Evolutionary conservation across 1,140 invertebrate genomes (phyloP), one percentile per base, ranked within the genome.

Genomic region (Triops cancriformis): DNA sequence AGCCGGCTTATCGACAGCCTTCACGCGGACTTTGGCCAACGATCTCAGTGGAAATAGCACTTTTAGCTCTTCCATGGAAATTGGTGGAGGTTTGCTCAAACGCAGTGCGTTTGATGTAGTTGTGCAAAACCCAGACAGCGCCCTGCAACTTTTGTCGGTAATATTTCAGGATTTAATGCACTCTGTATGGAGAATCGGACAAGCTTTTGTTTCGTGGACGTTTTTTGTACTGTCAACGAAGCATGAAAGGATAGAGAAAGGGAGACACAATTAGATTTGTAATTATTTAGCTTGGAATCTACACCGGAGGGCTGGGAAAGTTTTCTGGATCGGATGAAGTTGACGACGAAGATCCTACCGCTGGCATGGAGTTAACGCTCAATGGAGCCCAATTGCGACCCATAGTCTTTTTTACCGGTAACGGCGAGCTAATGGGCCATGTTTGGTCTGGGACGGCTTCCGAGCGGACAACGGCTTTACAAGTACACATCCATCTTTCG

Each of bases 371-470:
- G 82, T 86, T 96, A 1, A 89, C 89, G 1, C 85, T 96, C 1
- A 85, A 94, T 73, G 93, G 91, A 23, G 90, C 93, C 0, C 88
- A 93, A 78, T 84, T 96, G 11, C 85, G 94, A 74, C 94, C 94
- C 0, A 92, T 95, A 79, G 87, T 92, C 18, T 96, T 97, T 82
- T 97, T 97, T 84, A 88, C 86, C 2, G 93, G 94, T 0, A 91
- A 94, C 81, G 88, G 90, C 0, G 93, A 95, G 82, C 85, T 97
- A 0, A 95, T 96, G 94, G 89, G 93, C 0, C 93, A 95, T 80
- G 91, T 96, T 5, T 96, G 94, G 93, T 78, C 77, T 27, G 77
- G 93, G 0, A 92, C 90, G 4, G 93, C 89, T 1, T 93, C 92
- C 0, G 92, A 95, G 74, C 88, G 90, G 72, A 94, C 93, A 0